Base-by-base conservation (phyloP, 2,888 invertebrate species). In the Brenthis ino region DNA sequence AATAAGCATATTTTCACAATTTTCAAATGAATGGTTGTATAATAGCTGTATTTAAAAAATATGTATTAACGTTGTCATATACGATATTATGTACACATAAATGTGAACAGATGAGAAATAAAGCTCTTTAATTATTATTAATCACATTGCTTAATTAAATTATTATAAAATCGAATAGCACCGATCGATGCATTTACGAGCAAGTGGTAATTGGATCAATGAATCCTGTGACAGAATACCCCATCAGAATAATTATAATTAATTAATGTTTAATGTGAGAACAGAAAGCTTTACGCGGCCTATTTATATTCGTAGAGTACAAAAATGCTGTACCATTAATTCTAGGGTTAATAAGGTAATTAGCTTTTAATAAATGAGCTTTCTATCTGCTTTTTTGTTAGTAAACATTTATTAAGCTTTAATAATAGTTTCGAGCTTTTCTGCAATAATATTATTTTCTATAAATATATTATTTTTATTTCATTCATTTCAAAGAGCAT, bases 161-260 rank as follows among this genome's bases (percentile, higher is more conserved):
- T 78, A 80, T 79, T 76, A 76, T 70, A 75, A 81, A 82, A 79
- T 81, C 79, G 79, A 74, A 78, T 79, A 74, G 77, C 76, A 76
- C 71, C 80, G 84, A 83, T 82, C 80, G 79, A 82, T 85, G 83
- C 81, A 80, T 82, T 83, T 79, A 77, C 72, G 75, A 79, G 75
- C 74, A 77, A 70, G 77, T 77, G 73, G 77, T 82, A 80, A 85
- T 85, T 83, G 75, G 80, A 79, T 82, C 80, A 82, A 83, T 84
- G 80, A 79, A 43, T 43, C 37, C 74, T 78, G 74, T 75, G 61
- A 54, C 56, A 55, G 55, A 73, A 74, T 71, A 73, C 61, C 64
- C 70, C 64, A 70, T 69, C 70, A 76, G 74, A 72, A 74, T 74
- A 73, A 74, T 69, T 74, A 71, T 68, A 73, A 74, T 72, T 73